Evolutionary conservation across 2,888 invertebrate species (phyloP).

Genomic region (Bombylius major): DNA sequence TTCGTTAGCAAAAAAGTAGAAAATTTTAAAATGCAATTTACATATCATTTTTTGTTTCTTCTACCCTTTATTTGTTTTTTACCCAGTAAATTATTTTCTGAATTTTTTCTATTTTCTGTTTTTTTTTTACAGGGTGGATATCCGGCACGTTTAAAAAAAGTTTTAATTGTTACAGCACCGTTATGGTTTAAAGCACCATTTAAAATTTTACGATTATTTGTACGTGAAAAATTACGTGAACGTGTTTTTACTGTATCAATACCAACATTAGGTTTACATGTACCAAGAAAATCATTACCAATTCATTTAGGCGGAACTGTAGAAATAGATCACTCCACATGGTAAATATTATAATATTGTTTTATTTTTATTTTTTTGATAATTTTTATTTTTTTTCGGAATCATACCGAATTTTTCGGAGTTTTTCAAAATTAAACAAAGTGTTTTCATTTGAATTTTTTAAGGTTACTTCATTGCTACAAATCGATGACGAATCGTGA

Average conservation of each 20-base stretch:
- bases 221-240: conserved; percentile 88
- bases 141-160: conserved; percentile 93
- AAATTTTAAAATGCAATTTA: too few species aligned
- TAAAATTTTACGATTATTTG: conserved; percentile 86
- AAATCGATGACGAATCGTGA: conserved; percentile 75
- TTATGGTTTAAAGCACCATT: conserved; percentile 98
- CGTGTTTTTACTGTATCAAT: conserved; percentile 90
- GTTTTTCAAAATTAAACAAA: too few species aligned
- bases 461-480: conserved; percentile 51
- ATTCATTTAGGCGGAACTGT: conserved; percentile 77
- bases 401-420: neutral
- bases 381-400: neutral
- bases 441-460: neutral
- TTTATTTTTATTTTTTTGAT: neutral
- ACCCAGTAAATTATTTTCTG: too few species aligned
- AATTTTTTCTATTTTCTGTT: neutral
- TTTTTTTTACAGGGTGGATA: conserved; percentile 71
- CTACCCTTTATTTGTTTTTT: too few species aligned
- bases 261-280: conserved; percentile 78
- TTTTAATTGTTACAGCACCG: conserved; percentile 92
- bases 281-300: conserved; percentile 81
- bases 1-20: too few species aligned
- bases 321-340: conserved; percentile 78
- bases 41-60: too few species aligned
- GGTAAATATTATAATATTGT: conserved; percentile 42